phyloP scores from a whole-genome alignment of 2,797 vertebrate genomes.

The Huso huso region DNA sequence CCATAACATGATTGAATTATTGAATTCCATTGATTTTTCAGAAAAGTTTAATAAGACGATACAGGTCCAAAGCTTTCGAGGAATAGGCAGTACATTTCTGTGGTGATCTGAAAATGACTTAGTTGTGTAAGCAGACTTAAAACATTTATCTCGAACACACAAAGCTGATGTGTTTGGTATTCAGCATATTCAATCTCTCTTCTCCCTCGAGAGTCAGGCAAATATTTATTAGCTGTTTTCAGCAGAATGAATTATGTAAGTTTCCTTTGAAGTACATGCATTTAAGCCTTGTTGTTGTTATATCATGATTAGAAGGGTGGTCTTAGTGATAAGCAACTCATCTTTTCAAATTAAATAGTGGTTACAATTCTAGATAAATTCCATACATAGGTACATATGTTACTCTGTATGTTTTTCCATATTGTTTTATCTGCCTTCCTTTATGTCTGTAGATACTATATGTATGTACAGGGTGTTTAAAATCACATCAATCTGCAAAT shows the following conservation, averaged over 20 bases:
- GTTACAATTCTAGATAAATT: too few relatives aligned
- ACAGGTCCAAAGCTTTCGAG: slow-evolving; percentile 50
- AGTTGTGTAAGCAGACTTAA: slow-evolving; percentile 27
- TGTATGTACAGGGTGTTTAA: too few relatives aligned
- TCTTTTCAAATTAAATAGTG: too few relatives aligned
- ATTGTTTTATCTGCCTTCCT: too few relatives aligned
- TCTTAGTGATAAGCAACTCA: too few relatives aligned
- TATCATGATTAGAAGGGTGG: too few relatives aligned
- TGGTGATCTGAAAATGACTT: slow-evolving; percentile 32
- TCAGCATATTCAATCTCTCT: background rate
- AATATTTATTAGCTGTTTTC: slow-evolving; percentile 1
- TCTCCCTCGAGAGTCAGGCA: background rate
- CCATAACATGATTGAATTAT: slow-evolving; percentile 34
- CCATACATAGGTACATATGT: too few relatives aligned
- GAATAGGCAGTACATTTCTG: slow-evolving; percentile 48
- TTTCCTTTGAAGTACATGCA: too few relatives aligned
- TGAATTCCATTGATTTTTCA: slow-evolving; percentile 51
- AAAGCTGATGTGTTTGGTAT: slow-evolving; percentile 1
- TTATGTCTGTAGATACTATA: too few relatives aligned
- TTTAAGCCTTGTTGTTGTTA: too few relatives aligned
- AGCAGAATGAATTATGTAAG: background rate
- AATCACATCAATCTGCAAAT: too few relatives aligned
- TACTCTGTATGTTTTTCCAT: too few relatives aligned
- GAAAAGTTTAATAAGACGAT: slow-evolving; percentile 57
- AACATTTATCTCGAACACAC: background rate